Base-by-base conservation (phyloP, 2,888 invertebrate genomes). In the Stenoptilia bipunctidactyla region DNA sequence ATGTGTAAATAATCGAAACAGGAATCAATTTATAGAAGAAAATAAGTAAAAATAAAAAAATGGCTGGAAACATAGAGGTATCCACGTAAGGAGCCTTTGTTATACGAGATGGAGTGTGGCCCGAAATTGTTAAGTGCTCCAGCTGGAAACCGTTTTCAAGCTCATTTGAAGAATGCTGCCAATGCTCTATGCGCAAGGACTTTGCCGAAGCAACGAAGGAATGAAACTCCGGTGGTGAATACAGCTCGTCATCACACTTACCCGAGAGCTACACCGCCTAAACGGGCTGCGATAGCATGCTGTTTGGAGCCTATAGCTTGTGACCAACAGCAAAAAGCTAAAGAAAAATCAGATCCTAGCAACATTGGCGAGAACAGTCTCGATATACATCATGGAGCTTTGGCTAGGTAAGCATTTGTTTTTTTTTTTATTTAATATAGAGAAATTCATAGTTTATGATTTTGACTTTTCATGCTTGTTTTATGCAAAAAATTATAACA, bases 81-180 rank as follows among this genome's bases (percentile, higher is more conserved):
- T 65, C 66, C 61, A 41, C 48, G 59, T 61, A 56, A 40, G 36
- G 27, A 39, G 30, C 42, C 38, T 40, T 45, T 41, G 37, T 30
- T 47, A 3, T 20, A 3, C 38, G 67, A 65, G 51, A 86, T 86
- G 86, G 86, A 86, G 61, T 79, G 85, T 62, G 85, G 85, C 9
- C 30, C 30, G n/a, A 30, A 30, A 52, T 70, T 82, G 47, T 56
- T 86, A 55, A 79, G 84, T 65, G 74, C 83, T 56, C 71, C 80
- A 42, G 77, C 70, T 52, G 79, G 71, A 50, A 80, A 65, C 54
- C 72, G 77, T 66, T 77, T 83, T 52, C 61, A 76, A 44, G 66
- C 69, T 37, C 82, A 79, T 53, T 52, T 82, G 52, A 82, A 83
- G 60, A 82, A 79, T 72, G 82, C 80, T 40, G 80, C 82, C 1